Percentiles rank a stretch among this genome's conserved stretches.
Evolutionary conservation across 2,888 invertebrate species (phyloP).

Genomic region (Lasioglossum marginatum): DNA sequence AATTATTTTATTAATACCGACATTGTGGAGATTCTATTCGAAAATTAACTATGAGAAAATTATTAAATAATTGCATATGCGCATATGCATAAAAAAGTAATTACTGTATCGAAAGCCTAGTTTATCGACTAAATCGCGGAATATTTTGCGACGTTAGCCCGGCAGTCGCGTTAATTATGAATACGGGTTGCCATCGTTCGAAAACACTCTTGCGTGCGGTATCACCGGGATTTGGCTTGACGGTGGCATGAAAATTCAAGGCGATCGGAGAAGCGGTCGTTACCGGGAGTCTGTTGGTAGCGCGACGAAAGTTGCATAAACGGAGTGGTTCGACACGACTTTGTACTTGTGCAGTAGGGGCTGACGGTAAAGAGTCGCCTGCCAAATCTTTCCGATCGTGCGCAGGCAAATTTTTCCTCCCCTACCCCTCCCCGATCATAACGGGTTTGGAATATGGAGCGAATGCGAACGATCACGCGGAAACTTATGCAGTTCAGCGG

Average conservation of each 20-base stretch:
- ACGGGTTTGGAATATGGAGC: slow-evolving; percentile 55
- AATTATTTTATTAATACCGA: no score
- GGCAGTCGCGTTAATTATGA: background rate
- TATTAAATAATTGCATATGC: background rate
- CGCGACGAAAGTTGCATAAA: slow-evolving; percentile 26
- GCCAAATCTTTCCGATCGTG: slow-evolving; percentile 56
- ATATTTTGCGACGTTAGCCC: background rate
- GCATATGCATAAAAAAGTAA: background rate
- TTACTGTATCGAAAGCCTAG: background rate
- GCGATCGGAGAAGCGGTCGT: slow-evolving; percentile 12
- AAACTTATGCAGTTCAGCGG: slow-evolving; percentile 52
- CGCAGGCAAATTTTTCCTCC: slow-evolving; percentile 46
- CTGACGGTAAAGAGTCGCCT: slow-evolving; percentile 28
- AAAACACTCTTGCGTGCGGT: background rate
- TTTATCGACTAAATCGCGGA: background rate
- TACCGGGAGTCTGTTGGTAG: background rate
- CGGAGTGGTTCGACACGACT: slow-evolving; percentile 14
- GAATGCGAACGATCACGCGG: slow-evolving; percentile 50
- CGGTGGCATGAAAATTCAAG: slow-evolving; percentile 6
- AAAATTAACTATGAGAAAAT: no score
- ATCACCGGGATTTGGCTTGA: background rate
- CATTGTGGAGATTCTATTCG: no score
- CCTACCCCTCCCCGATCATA: slow-evolving; percentile 26
- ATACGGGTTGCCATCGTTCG: background rate
- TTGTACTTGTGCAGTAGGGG: background rate